Percentiles rank a stretch among this genome's conserved stretches.
Evolutionary conservation across 2,113 vertebrate species (phyloP).

Genomic region (Mastomys coucha): DNA sequence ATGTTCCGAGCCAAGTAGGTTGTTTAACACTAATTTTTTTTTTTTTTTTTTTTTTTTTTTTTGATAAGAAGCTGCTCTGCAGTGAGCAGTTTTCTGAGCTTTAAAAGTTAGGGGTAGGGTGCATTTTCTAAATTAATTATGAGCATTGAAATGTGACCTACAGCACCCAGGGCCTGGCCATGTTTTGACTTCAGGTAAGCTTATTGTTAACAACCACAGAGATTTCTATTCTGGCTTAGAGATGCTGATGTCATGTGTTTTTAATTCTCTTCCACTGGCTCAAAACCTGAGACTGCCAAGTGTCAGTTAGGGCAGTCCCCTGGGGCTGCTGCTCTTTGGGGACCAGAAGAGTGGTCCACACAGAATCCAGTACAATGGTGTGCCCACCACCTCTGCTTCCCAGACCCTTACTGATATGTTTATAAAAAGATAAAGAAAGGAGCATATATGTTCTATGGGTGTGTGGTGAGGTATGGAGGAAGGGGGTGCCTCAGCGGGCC

Average conservation of each 20-base stretch:
- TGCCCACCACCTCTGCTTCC: background rate
- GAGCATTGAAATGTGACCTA: constrained; percentile 3
- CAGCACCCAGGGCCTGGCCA: background rate
- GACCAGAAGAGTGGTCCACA: no score
- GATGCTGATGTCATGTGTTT: background rate
- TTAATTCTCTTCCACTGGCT: background rate
- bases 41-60: no score
- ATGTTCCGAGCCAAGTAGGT: constrained; percentile 31
- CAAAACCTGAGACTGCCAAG: background rate
- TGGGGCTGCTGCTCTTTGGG: background rate
- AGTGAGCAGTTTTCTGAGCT: background rate
- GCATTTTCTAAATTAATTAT: constrained; percentile 11
- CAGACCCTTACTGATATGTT: background rate
- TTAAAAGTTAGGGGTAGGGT: background rate
- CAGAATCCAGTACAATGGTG: background rate
- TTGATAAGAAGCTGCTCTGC: background rate
- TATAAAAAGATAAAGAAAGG: no score
- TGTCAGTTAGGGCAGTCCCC: background rate
- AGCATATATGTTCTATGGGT: no score
- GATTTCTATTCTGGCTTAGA: background rate
- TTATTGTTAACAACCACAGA: background rate
- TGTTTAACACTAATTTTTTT: background rate
- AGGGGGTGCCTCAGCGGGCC: no score
- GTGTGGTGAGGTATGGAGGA: no score
- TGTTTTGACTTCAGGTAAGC: background rate